Evolutionary conservation across 2,113 vertebrate genomes (phyloP).

Genomic region (Scophthalmus maximus): DNA sequence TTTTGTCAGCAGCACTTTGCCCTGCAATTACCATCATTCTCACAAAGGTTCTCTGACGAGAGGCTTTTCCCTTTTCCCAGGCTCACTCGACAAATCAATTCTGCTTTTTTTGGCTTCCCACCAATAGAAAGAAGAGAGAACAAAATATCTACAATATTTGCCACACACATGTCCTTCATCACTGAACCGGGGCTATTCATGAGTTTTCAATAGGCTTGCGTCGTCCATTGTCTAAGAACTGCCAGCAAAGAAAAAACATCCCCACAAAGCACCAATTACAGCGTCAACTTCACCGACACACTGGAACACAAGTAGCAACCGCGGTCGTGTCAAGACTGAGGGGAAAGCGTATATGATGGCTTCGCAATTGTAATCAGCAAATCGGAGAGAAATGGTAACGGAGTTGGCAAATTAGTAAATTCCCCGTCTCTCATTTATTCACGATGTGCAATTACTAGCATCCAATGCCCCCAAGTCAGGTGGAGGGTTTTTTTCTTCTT

Average conservation of each 20-base stretch:
- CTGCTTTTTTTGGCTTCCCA: conserved; percentile 58
- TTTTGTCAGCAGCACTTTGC: conserved; percentile 51
- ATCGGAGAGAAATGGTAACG: conserved; percentile 9
- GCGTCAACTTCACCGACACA: conserved; percentile 33
- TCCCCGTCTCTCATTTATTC: conserved; percentile 49
- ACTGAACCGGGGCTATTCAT: conserved; percentile 41
- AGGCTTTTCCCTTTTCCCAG: conserved; percentile 43
- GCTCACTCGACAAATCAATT: conserved; percentile 56
- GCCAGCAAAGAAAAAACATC: conserved; percentile 15
- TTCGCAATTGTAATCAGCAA: conserved; percentile 40
- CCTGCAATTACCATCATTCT: conserved; percentile 50
- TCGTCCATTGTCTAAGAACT: conserved; percentile 31
- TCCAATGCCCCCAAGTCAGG: conserved; percentile 52
- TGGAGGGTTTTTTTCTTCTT: conserved; percentile 32
- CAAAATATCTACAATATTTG: conserved; percentile 49
- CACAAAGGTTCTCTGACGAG: conserved; percentile 33
- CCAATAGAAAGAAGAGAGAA: conserved; percentile 28
- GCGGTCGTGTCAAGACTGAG: conserved; percentile 9
- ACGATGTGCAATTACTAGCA: conserved; percentile 54
- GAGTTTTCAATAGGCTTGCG: conserved; percentile 39
- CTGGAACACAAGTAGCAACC: background rate
- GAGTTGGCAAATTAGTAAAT: conserved; percentile 50
- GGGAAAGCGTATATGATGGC: conserved; percentile 32
- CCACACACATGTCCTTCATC: conserved; percentile 63
- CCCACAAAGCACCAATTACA: conserved; percentile 45